Conservation (phyloP, 1,140 invertebrate genomes). For the Parasteatoda tepidariorum region DNA sequence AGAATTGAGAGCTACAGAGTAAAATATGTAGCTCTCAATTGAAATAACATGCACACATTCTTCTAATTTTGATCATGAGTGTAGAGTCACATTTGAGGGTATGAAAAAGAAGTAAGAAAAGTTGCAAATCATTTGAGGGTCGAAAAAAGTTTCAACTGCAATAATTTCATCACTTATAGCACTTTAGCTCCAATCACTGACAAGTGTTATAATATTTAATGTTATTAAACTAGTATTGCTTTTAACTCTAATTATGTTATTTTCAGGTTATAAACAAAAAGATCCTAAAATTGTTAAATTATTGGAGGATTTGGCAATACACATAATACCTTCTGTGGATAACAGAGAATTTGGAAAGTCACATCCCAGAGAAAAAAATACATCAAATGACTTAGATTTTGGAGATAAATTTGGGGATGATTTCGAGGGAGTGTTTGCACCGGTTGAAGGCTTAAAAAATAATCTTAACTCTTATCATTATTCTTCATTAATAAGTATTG, state of each 20-base stretch:
- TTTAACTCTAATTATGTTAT: background rate
- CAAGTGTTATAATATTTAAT: too few species aligned
- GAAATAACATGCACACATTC: too few species aligned
- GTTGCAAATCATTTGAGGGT: too few species aligned
- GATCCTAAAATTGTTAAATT: constrained; percentile 76
- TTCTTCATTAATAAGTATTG: constrained; percentile 74
- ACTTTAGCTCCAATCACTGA: too few species aligned
- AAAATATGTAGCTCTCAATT: too few species aligned
- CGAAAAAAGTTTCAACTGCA: too few species aligned
- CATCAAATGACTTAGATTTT: constrained; percentile 65
- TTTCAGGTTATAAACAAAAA: constrained; percentile 75
- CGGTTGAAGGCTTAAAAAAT: constrained; percentile 54
- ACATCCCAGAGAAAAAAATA: background rate
- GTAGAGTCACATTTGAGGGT: too few species aligned
- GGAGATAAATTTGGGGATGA: constrained; percentile 60
- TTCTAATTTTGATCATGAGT: too few species aligned
- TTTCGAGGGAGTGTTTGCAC: constrained; percentile 43
- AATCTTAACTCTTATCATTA: constrained; percentile 58
- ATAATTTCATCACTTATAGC: too few species aligned
- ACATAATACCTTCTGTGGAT: constrained; percentile 79
- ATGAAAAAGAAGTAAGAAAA: too few species aligned
- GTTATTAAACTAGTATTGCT: too few species aligned
- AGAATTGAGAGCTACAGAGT: too few species aligned
- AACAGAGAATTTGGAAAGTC: constrained; percentile 40
- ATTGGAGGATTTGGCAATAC: constrained; percentile 79